phyloP scores from a whole-genome alignment of 2,888 invertebrate species.

The Poecilus cupreus region DNA sequence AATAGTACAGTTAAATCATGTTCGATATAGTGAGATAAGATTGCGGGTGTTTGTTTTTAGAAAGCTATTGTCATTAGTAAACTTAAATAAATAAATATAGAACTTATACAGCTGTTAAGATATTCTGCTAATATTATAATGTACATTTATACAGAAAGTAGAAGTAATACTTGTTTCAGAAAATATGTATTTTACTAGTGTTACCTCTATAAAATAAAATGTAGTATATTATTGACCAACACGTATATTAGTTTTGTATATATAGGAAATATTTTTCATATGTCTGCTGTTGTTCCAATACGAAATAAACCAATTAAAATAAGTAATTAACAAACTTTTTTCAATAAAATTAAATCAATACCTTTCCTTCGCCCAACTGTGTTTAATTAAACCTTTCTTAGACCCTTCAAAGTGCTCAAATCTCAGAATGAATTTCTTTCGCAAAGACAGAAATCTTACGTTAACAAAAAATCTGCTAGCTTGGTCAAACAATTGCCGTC shows the following conservation, averaged over 20 bases:
- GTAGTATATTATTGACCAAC: background rate
- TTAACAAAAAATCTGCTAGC: slow-evolving; percentile 20
- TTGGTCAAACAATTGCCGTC: slow-evolving; percentile 32
- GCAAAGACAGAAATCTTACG: slow-evolving; percentile 37
- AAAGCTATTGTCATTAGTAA: too few species aligned
- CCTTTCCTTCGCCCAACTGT: background rate
- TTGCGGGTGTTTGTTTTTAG: too few species aligned
- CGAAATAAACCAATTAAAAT: background rate
- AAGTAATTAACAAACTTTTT: background rate
- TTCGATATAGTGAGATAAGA: too few species aligned
- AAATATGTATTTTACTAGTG: too few species aligned
- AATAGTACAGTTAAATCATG: too few species aligned
- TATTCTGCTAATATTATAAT: too few species aligned
- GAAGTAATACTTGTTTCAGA: too few species aligned
- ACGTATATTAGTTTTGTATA: background rate
- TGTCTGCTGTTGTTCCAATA: too few species aligned
- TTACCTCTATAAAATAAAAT: too few species aligned
- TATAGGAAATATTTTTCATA: background rate
- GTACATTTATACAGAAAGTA: too few species aligned
- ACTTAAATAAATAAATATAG: too few species aligned
- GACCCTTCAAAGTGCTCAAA: slow-evolving; percentile 12
- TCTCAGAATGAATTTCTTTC: slow-evolving; percentile 28
- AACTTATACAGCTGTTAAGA: too few species aligned
- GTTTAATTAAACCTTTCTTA: slow-evolving; percentile 27
- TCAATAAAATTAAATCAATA: slow-evolving; percentile 38